phyloP scores from a whole-genome alignment of 2,113 vertebrate species.

The Lamprologus sp. region DNA sequence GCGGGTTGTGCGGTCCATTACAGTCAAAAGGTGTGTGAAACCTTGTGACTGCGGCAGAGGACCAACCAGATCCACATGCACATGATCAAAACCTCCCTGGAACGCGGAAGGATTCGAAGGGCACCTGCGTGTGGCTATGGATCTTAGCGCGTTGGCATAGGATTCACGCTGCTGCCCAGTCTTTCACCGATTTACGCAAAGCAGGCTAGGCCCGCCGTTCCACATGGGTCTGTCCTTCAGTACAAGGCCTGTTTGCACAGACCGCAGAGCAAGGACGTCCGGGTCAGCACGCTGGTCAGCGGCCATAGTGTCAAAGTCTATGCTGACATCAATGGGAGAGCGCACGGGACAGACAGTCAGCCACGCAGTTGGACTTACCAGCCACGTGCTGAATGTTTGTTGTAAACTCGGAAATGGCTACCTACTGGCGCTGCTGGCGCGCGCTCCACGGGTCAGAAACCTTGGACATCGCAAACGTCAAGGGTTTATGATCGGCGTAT shows the following conservation, averaged over 20 bases:
- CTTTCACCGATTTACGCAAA: background rate
- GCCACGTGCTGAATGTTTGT: background rate
- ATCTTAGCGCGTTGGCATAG: background rate
- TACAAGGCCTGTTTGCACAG: background rate
- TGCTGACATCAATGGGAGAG: background rate
- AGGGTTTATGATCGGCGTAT: background rate
- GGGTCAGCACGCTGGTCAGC: background rate
- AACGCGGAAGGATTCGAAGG: background rate
- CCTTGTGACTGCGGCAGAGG: background rate
- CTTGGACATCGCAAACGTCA: background rate
- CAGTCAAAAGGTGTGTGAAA: background rate
- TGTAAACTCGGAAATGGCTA: background rate
- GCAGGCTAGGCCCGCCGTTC: background rate
- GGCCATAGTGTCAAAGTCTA: background rate
- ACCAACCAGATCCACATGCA: background rate
- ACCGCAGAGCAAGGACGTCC: background rate
- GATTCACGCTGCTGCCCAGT: background rate
- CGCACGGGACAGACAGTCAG: background rate
- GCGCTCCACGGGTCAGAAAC: background rate
- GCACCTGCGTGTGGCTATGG: background rate
- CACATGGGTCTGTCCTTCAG: background rate
- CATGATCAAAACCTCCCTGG: background rate
- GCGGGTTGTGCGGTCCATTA: background rate
- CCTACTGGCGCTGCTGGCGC: background rate
- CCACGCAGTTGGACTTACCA: background rate